phyloP scores from a whole-genome alignment of 2,113 vertebrate species.

The Alosa alosa region DNA sequence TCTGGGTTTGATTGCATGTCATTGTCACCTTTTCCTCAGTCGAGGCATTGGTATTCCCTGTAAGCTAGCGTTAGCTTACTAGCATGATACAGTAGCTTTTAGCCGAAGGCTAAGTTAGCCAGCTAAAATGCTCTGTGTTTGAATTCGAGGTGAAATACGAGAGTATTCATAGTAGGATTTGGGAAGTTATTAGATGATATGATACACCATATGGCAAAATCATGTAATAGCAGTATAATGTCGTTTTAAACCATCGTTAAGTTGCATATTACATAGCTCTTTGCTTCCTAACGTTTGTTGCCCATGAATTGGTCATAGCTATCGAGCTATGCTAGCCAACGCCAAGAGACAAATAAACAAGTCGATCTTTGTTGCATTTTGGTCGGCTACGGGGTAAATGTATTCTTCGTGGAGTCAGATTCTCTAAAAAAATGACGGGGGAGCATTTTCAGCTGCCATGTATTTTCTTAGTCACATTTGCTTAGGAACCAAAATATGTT shows the following conservation, averaged over 20 bases:
- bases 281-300: background rate
- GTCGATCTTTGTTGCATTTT: background rate
- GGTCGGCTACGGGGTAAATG: background rate
- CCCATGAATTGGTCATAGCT: background rate
- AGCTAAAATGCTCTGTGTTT: slow-evolving; percentile 46
- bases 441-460: background rate
- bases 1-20: slow-evolving; percentile 39
- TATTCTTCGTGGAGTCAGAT: background rate
- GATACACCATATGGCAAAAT: background rate
- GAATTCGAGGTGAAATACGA: background rate
- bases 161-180: background rate
- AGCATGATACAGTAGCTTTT: slow-evolving; percentile 19
- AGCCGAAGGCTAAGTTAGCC: slow-evolving; percentile 32
- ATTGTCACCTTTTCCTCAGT: slow-evolving; percentile 43
- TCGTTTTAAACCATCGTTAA: background rate
- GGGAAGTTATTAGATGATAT: background rate
- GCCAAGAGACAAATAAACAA: slow-evolving; percentile 1
- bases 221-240: background rate
- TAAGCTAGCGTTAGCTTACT: background rate
- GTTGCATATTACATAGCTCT: background rate
- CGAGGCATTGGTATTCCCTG: slow-evolving; percentile 25
- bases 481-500: background rate
- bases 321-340: slow-evolving; percentile 1
- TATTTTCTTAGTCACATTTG: background rate
- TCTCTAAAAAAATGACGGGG: background rate